These are phyloP conservation scores for Xenentodon cancila DNA, from an alignment of 2,797 vertebrate species.

Conservation along the genomic window DNA sequence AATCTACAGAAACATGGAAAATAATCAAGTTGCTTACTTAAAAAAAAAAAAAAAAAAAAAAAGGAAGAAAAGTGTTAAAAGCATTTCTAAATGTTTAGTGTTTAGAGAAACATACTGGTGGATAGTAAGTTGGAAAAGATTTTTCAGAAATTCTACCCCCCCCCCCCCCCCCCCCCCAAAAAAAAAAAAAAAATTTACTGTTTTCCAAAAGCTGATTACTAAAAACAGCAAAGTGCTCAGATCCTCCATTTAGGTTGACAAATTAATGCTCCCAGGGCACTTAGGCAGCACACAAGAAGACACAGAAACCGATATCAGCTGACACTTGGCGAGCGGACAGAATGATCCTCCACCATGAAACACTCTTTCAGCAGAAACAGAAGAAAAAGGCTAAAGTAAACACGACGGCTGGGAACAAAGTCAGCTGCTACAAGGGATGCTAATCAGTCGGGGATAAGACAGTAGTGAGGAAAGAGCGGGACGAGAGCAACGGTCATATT, in stretches of 20 bases:
- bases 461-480: conserved; percentile 19
- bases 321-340: conserved; percentile 28
- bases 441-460: conserved; percentile 32
- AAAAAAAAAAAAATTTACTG: background rate
- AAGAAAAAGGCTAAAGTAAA: conserved; percentile 37
- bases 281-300: conserved; percentile 18
- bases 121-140: conserved; percentile 8
- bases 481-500: conserved; percentile 38
- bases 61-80: conserved; percentile 4
- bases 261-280: conserved; percentile 14
- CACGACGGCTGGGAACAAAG: conserved; percentile 32
- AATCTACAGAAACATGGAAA: background rate
- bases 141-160: background rate
- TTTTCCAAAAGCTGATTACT: conserved; percentile 6
- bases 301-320: conserved; percentile 34
- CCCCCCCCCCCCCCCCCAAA: background rate
- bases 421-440: conserved; percentile 42
- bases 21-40: conserved; percentile 12
- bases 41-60: no score
- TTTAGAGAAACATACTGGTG: conserved; percentile 7
- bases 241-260: conserved; percentile 2
- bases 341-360: conserved; percentile 49
- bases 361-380: conserved; percentile 36
- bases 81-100: conserved; percentile 9
- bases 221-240: no score